Evolutionary conservation across 2,797 vertebrate genomes (phyloP), one percentile per base, ranked within the genome.

Genomic region (Pachyuromys duprasi): DNA sequence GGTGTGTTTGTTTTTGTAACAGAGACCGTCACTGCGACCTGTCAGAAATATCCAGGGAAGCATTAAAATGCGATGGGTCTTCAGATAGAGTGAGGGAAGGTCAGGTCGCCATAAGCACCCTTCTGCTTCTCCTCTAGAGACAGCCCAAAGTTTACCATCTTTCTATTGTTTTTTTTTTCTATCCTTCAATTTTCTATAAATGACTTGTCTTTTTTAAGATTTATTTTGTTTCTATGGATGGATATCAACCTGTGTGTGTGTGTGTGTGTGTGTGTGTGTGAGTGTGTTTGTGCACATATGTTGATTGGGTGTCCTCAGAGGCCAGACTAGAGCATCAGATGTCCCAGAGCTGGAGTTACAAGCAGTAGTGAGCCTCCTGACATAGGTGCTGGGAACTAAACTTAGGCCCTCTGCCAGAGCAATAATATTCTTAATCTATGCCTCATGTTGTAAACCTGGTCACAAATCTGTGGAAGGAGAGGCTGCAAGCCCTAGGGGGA

Each of bases 181-280:
- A 24, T 86, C 49, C 3, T 70, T 49, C 45, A 55, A 78, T 24
- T 78, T 84, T 45, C 69, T 81, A 49, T 17, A 89, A 70, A 91
- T 55, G 67, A 45, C 5, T 80, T 95, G 94, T 76, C 74, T 82
- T 90, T 45, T 76, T 86, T 45, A 45, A 45, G 2, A 74, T 72
- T 42, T 42, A 42, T 74, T 42, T 74, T 26, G 26, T 22, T 49
- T 49, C 49, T 49, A 49, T 49, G 49, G 49, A 49, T 49, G 49
- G 7, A 49, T 67, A 49, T 78, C 75, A 49, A 26, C 11, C 4
- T 75, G 11, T 75, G 28, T 53, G 28, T 76, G 7, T 49, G 45
- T 78, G 28, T 33, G 39, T 28, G 42, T 31, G 65, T 5, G 31
- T 9, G 39, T 33, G 28, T 33, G 45, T 8, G 26, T 45, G 74